Percentiles rank a stretch among this genome's conserved stretches.
These are phyloP conservation scores for Callochromis pleurospilus DNA, from an alignment of 2,113 vertebrate genomes.

Conservation along the genomic window DNA sequence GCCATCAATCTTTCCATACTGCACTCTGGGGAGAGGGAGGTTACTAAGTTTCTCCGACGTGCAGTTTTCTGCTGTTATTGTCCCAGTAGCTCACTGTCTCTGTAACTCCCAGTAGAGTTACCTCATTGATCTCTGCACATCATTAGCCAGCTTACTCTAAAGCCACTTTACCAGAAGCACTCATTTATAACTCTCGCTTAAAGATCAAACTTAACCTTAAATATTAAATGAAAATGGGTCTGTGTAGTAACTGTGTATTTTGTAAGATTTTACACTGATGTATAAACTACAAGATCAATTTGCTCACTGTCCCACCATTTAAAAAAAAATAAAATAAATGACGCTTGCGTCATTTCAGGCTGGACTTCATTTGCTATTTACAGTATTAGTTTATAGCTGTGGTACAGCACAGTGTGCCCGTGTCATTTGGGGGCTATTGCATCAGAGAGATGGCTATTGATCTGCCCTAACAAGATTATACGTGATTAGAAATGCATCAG, in stretches of 20 bases:
- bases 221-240: not conserved
- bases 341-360: not conserved
- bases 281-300: not conserved
- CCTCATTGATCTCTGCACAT: slow-evolving; percentile 70
- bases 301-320: not conserved
- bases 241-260: not conserved
- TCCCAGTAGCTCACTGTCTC: slow-evolving; percentile 69
- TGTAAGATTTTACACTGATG: not conserved
- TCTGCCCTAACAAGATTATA: slow-evolving; percentile 68
- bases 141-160: slow-evolving; percentile 72
- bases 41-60: slow-evolving; percentile 63
- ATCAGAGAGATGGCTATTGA: slow-evolving; percentile 56
- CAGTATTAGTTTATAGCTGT: slow-evolving; percentile 3
- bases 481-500: slow-evolving; percentile 65
- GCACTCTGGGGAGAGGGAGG: slow-evolving; percentile 56
- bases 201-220: slow-evolving; percentile 20
- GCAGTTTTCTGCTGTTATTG: slow-evolving; percentile 65
- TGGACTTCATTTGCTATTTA: slow-evolving; percentile 32
- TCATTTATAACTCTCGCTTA: not conserved
- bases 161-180: slow-evolving; percentile 64
- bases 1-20: slow-evolving; percentile 53
- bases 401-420: slow-evolving; percentile 34
- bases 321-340: not conserved
- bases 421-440: slow-evolving; percentile 51
- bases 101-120: slow-evolving; percentile 57